Base-by-base conservation (phyloP, 2,113 vertebrate species). In the Lonchura striata region DNA sequence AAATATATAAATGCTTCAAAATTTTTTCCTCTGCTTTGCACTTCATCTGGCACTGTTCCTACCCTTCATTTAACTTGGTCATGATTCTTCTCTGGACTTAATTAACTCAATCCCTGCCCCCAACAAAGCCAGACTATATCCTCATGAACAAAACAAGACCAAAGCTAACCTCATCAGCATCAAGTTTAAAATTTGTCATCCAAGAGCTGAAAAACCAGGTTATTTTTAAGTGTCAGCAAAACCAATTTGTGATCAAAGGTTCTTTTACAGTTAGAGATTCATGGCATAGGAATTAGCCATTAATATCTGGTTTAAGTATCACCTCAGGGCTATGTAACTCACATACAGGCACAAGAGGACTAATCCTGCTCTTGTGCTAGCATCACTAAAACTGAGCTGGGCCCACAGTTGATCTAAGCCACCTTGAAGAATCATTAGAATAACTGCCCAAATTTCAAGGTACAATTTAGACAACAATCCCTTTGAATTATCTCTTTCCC, bases 291-390 rank as follows among this genome's bases (percentile, higher is more conserved):
- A 86, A 83, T 46, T 39, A 60, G 37, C 10, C 49, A 19, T 37
- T 44, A 50, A 66, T 57, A 42, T 14, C 18, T 31, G 15, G 6
- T 41, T 56, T n/a, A 78, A 20, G 22, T 64, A 35, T 30, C 11
- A 9, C 39, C 64, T 77, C 65, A 66, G 27, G 17, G 27, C 33
- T 14, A 23, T 6, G 1, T 7, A 65, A 41, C 20, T n/a, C 27
- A n/a, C 0, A 2, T 6, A 18, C 0, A 64, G 44, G 15, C 3
- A 3, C 28, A 44, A 39, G 0, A 44, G 9, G 37, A 82, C 33
- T 82, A 69, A 83, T 15, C 22, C 49, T 64, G 14, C 27, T 61
- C 20, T 24, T n/a, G 8, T 0, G 15, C 16, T 8, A 39, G 37
- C 64, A 57, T 35, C 30, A 10, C 15, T 35, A 54, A 57, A 88